Conservation (phyloP, 2,888 invertebrate genomes). For the Cephus spinipes region DNA sequence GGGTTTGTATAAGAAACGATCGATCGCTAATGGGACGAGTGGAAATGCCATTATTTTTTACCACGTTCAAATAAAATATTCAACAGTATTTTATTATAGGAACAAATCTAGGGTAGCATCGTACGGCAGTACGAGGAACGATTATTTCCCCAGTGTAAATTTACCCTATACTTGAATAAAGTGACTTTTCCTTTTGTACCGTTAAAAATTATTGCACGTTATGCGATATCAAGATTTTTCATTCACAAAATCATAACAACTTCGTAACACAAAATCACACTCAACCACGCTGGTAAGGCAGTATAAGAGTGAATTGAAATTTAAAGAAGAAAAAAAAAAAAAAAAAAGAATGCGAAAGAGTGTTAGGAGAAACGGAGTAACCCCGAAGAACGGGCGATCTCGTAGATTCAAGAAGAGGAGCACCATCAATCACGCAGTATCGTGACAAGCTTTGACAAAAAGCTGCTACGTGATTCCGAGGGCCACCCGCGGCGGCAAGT, state of each 20-base stretch:
- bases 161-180: background rate
- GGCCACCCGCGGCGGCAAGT: slow-evolving; percentile 42
- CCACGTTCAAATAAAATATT: background rate
- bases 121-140: background rate
- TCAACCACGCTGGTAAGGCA: background rate
- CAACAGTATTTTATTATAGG: background rate
- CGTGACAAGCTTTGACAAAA: slow-evolving; percentile 55
- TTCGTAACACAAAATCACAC: background rate
- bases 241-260: background rate
- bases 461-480: slow-evolving; percentile 46
- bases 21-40: background rate
- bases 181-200: background rate
- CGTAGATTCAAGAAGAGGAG: background rate
- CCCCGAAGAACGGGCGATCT: slow-evolving; percentile 25
- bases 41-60: background rate
- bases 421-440: slow-evolving; percentile 50
- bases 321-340: background rate
- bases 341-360: background rate
- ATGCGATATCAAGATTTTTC: background rate
- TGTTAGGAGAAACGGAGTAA: background rate
- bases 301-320: background rate
- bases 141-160: background rate
- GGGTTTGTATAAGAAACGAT: background rate
- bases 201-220: background rate
- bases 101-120: background rate